phyloP scores from a whole-genome alignment of 2,797 vertebrate genomes.

The Galaxias olidus region DNA sequence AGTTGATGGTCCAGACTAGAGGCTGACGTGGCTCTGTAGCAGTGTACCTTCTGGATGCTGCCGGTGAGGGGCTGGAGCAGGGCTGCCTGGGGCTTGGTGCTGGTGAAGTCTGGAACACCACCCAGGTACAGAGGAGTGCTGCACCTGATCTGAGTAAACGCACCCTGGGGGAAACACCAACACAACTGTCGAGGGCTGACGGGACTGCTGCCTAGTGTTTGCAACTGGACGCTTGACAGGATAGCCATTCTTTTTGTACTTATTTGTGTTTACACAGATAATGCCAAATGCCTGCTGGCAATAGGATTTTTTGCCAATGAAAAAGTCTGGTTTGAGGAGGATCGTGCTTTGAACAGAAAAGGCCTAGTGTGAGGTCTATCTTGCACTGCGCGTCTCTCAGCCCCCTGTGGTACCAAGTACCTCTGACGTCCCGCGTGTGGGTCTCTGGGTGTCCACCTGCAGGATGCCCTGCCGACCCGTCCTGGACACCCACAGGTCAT shows the following conservation, averaged over 20 bases:
- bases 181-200: neutral
- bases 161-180: conserved; percentile 63
- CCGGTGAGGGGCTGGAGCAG: conserved; percentile 74
- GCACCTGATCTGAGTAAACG: conserved; percentile 84
- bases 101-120: conserved; percentile 75
- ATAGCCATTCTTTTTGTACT: too few species aligned
- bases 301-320: too few species aligned
- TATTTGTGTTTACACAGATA: too few species aligned
- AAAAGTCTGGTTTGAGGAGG: too few species aligned
- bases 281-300: too few species aligned
- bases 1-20: too few species aligned
- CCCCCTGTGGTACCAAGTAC: conserved; percentile 50
- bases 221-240: too few species aligned
- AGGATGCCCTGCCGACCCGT: conserved; percentile 80
- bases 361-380: neutral
- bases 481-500: conserved; percentile 77
- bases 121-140: conserved; percentile 80
- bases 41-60: conserved; percentile 79
- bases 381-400: neutral
- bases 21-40: too few species aligned
- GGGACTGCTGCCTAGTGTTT: neutral
- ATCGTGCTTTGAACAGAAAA: too few species aligned
- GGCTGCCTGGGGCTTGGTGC: conserved; percentile 77
- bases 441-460: conserved; percentile 79
- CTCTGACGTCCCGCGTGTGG: conserved; percentile 76